Evolutionary conservation across 2,113 vertebrate genomes (phyloP), one percentile per base, ranked within the genome.

Genomic region (Paramormyrops kingsleyae): DNA sequence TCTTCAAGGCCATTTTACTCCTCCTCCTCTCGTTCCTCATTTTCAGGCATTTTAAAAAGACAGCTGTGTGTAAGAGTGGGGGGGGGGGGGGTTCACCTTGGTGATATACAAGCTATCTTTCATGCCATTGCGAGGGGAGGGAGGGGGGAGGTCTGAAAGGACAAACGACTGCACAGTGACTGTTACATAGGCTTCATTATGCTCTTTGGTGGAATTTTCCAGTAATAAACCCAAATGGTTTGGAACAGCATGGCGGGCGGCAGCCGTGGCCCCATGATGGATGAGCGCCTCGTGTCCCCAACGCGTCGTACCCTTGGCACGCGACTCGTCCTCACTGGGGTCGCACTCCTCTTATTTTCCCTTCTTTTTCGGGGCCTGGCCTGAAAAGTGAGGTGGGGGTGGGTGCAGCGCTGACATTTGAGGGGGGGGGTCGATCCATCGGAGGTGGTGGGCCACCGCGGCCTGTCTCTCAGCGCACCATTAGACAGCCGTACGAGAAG

Each of bases 161-260:
- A 95, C 91, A 91, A 83, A 91, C 91, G 89, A 91, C 83, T 84
- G 21, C 92, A 21, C 39, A n/a, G 21, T n/a, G 84, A 90, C 52
- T 19, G 31, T 93, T 93, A 95, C 92, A 92, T 94, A 95, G 94
- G 94, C 94, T 94, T 94, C 94, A 95, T 95, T 95, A 95, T 93
- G 91, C 93, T 93, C 66, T 42, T 87, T 90, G 92, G 90, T 93
- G 92, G 93, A 95, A 94, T 94, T 94, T 94, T 92, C 94, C 88
- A 53, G 92, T 94, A 96, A 95, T 95, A 95, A 95, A 95, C 93
- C 94, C 94, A 96, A 95, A 96, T 93, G 94, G 94, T 92, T 94
- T 92, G 91, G 94, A 94, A 87, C 12, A 13, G 59, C 53, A 15
- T 44, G 21, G 35, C 44, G 83, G 52, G 93, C 94, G 93, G 94